phyloP scores from a whole-genome alignment of 1,140 invertebrate species.

The Drosophila kepulauana region DNA sequence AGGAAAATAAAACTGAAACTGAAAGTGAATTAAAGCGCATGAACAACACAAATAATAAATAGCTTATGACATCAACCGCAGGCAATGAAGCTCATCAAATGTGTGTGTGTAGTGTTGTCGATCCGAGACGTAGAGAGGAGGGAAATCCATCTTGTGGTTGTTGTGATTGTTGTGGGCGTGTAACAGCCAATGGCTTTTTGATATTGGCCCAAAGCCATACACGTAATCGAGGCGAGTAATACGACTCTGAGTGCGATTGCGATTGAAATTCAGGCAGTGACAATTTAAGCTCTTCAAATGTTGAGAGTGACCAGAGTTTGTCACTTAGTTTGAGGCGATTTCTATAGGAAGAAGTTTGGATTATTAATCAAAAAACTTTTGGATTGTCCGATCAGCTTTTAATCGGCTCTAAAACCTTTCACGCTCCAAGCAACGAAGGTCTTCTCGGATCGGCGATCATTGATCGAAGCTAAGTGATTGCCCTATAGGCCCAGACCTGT shows the following conservation, averaged over 20 bases:
- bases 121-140: background rate
- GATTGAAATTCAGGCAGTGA: slow-evolving; percentile 27
- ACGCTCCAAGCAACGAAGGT: slow-evolving; percentile 54
- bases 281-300: slow-evolving; percentile 39
- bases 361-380: slow-evolving; percentile 19
- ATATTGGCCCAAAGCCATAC: slow-evolving; percentile 45
- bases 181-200: slow-evolving; percentile 26
- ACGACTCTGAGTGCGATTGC: background rate
- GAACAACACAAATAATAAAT: slow-evolving; percentile 53
- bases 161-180: slow-evolving; percentile 37
- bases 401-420: slow-evolving; percentile 45
- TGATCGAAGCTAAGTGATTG: slow-evolving; percentile 28
- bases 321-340: slow-evolving; percentile 33
- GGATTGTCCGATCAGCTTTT: slow-evolving; percentile 21
- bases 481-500: slow-evolving; percentile 22
- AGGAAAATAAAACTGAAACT: slow-evolving; percentile 33
- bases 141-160: background rate
- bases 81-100: slow-evolving; percentile 42
- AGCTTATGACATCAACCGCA: slow-evolving; percentile 58
- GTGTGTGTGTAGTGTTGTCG: background rate
- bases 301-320: slow-evolving; percentile 24
- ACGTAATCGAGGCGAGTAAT: slow-evolving; percentile 15
- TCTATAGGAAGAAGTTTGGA: slow-evolving; percentile 24
- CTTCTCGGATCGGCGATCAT: background rate
- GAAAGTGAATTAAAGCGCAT: slow-evolving; percentile 60